These are phyloP conservation scores for Frankliniella intonsa DNA, from an alignment of 2,888 invertebrate genomes.

Conservation along the genomic window DNA sequence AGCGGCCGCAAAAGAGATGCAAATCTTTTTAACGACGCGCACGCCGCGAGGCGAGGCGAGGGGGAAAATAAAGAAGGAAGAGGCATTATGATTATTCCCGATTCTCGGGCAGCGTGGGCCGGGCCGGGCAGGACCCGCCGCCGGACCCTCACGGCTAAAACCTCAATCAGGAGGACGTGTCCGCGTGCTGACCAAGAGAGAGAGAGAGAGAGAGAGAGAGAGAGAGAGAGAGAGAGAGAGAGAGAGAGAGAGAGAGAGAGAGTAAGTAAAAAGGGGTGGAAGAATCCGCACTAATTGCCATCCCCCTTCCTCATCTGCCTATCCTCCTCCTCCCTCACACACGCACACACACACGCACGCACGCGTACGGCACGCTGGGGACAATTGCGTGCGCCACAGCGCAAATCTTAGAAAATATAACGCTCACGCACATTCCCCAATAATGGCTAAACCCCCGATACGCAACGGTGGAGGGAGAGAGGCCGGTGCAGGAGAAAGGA, in stretches of 20 bases:
- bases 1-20: not conserved
- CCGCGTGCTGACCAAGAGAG: not conserved
- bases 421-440: constrained; percentile 15
- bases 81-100: not conserved
- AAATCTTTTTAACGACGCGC: not conserved
- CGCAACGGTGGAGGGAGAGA: not conserved
- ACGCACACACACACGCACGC: not conserved
- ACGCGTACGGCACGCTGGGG: not conserved
- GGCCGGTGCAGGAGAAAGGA: not conserved
- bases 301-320: not conserved
- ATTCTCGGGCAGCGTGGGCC: not conserved
- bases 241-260: constrained; percentile 8
- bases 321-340: not conserved
- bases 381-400: not conserved
- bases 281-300: constrained; percentile 8
- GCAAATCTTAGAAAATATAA: constrained; percentile 5
- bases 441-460: not conserved
- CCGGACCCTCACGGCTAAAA: not conserved
- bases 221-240: not conserved
- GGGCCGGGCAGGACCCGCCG: no score
- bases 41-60: not conserved
- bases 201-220: constrained; percentile 15
- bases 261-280: not conserved
- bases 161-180: constrained; percentile 5
- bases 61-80: not conserved